Base-by-base conservation (phyloP, 2,113 vertebrate species). In the Budorcas taxicolor region DNA sequence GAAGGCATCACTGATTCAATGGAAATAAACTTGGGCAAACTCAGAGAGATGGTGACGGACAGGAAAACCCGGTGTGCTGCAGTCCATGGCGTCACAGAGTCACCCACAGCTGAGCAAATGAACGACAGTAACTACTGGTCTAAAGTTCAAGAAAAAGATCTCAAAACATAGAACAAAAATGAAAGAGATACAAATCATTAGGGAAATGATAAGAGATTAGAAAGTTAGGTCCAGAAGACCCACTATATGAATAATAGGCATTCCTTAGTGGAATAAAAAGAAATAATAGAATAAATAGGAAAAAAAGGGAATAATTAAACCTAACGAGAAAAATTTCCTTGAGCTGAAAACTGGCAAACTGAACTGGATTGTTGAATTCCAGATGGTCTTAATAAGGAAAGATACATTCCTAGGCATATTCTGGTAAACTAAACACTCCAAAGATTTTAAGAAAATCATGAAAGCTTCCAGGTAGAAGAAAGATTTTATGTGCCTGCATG, bases 321-420 rank as follows among this genome's bases (percentile, higher is more conserved):
- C 31, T 33, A 95, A 80, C 0, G 11, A 58, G 55, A 81, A 97
- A 55, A 76, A 36, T 64, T 95, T 86, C 47, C 50, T 86, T 80
- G 17, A 93, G 57, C 80, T 58, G 21, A 93, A 78, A 67, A 78
- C 6, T 45, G 19, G 36, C 53, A 82, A 47, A 74, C 43, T 86
- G 47, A 53, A 90, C 74, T 52, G 40, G 19, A 55, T 95, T 36
- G 23, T 47, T 60, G 52, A 95, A 86, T 78, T 88, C 58, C 83
- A 64, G 74, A 40, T 76, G 53, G 58, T 87, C 83, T 97, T 60
- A 91, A 87, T 87, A 64, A 87, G 62, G 76, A 88, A 93, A 87
- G n/a, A 64, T 81, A 81, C 74, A 94, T 64, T 87, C 10, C 58
- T 71, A 52, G 29, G 57, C 25, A 40, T 62, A 87, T 53, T 81